These are phyloP conservation scores for Drosophila repletoides DNA, from an alignment of 1,140 invertebrate genomes.

Conservation along the genomic window DNA sequence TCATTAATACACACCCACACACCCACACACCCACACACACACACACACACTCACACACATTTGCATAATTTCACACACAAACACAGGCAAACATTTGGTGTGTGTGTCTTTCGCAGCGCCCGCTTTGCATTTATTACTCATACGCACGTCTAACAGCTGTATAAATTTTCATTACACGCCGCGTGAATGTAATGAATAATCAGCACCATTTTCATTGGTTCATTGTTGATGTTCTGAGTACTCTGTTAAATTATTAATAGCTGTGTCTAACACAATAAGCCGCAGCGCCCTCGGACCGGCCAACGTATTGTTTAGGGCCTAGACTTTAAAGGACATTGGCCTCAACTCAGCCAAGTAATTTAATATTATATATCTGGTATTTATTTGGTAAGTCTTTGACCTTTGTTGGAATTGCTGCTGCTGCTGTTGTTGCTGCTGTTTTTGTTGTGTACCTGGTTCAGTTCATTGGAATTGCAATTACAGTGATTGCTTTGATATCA, in stretches of 20 bases:
- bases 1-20: conserved; percentile 74
- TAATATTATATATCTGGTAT: conserved; percentile 3
- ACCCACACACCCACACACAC: conserved; percentile 55
- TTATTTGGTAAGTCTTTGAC: conserved; percentile 9
- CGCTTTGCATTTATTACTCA: conserved; percentile 74
- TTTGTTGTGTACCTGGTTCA: conserved; percentile 8
- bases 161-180: conserved; percentile 74
- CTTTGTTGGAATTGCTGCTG: too few relatives aligned
- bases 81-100: conserved; percentile 1
- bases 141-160: conserved; percentile 76
- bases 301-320: conserved; percentile 16
- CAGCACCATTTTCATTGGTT: conserved; percentile 28
- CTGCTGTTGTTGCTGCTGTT: too few relatives aligned
- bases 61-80: conserved; percentile 63
- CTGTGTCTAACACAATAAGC: not conserved
- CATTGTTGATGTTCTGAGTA: not conserved
- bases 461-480: conserved; percentile 24
- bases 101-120: conserved; percentile 12
- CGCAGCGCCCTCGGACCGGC: conserved; percentile 5
- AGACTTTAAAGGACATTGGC: conserved; percentile 6
- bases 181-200: conserved; percentile 72
- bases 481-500: conserved; percentile 35
- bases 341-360: not conserved
- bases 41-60: conserved; percentile 40
- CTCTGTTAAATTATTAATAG: conserved; percentile 29